Percentiles rank a stretch among this genome's conserved stretches.
Evolutionary conservation across 2,113 vertebrate genomes (phyloP).

Genomic region (Notothenia coriiceps): DNA sequence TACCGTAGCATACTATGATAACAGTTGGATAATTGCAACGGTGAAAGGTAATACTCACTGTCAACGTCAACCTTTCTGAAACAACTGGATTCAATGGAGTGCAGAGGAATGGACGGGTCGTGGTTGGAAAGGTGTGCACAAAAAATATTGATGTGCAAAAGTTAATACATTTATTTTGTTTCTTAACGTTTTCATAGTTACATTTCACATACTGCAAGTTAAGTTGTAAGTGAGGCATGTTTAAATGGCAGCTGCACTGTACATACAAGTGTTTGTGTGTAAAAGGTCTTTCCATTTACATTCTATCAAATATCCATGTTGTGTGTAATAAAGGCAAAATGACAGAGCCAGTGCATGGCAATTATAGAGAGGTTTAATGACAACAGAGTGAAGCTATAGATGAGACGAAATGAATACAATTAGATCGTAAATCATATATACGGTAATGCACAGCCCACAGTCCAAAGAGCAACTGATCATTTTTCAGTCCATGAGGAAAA

Average conservation of each 20-base stretch:
- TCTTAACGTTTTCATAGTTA: not conserved
- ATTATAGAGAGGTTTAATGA: not conserved
- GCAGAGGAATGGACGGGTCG: not conserved
- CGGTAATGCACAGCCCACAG: not conserved
- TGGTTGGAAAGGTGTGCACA: not conserved
- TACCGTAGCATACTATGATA: not conserved
- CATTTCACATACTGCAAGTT: not conserved
- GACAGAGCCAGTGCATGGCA: not conserved
- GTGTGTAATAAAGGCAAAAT: conserved; percentile 1
- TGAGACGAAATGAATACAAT: conserved; percentile 15
- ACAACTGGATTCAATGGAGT: conserved; percentile 6
- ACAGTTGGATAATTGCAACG: conserved; percentile 6
- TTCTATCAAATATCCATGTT: not conserved
- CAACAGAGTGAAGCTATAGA: not conserved
- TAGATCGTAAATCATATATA: conserved; percentile 11
- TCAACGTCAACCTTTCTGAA: conserved; percentile 1
- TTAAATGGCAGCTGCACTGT: not conserved
- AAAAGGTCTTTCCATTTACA: conserved; percentile 10
- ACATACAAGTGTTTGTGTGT: not conserved
- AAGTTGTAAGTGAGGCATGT: not conserved
- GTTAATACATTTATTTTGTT: not conserved
- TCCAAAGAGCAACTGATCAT: conserved; percentile 23
- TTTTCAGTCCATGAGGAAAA: not conserved
- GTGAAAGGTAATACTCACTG: not conserved
- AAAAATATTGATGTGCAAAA: not conserved